Evolutionary conservation across 2,888 invertebrate species (phyloP).

Genomic region (Drosophila neoperkinsi): DNA sequence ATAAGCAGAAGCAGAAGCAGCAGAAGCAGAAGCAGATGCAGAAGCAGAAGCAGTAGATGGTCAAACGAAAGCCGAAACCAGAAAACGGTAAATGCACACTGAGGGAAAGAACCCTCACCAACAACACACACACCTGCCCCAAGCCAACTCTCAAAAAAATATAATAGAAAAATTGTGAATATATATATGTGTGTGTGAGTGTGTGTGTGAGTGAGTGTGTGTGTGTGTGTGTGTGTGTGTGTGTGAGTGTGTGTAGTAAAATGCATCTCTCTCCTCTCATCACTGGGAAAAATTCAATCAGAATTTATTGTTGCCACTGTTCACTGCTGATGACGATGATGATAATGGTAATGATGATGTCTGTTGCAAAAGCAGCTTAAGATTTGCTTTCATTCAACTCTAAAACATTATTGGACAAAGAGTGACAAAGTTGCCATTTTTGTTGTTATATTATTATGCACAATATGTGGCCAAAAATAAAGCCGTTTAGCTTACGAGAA

Average conservation of each 20-base stretch:
- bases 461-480: background rate
- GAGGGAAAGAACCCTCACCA: conserved; percentile 7
- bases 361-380: conserved; percentile 67
- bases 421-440: conserved; percentile 49
- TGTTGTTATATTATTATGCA: background rate
- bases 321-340: background rate
- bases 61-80: conserved; percentile 39
- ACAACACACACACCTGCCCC: background rate
- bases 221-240: conserved; percentile 1
- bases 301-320: conserved; percentile 50
- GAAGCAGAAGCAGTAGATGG: conserved; percentile 15
- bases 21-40: background rate
- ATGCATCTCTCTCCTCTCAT: conserved; percentile 31
- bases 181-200: background rate
- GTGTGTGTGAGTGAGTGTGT: too few relatives aligned
- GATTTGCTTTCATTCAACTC: conserved; percentile 39
- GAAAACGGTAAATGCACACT: conserved; percentile 33
- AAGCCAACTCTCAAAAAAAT: conserved; percentile 24
- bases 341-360: conserved; percentile 10
- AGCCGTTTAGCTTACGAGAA: conserved; percentile 31
- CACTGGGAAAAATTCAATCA: conserved; percentile 71
- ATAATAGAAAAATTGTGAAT: conserved; percentile 57
- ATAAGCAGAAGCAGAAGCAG: conserved; percentile 15
- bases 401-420: conserved; percentile 39
- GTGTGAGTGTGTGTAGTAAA: conserved; percentile 17